Evolutionary conservation across 2,888 invertebrate species (phyloP), one percentile per base, ranked within the genome.

Genomic region (Gandaritis pyraliata): DNA sequence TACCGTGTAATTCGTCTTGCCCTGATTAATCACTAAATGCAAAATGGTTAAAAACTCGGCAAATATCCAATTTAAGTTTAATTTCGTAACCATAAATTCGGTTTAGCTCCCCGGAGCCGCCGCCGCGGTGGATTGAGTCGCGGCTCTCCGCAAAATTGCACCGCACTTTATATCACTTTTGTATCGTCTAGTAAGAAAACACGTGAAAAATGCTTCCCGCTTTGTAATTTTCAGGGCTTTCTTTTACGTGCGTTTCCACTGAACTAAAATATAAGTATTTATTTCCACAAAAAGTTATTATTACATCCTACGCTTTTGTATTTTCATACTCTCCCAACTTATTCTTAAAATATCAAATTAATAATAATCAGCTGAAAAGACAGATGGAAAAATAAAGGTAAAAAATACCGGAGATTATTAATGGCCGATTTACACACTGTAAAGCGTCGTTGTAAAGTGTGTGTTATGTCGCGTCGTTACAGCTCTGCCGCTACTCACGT

Each of bases 61-160:
- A 78, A 71, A 86, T 83, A 87, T 87, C 85, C 88, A 89, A 90
- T 92, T 90, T 90, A 85, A 86, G 85, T 89, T 89, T 88, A 90
- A 90, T 90, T 90, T 91, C 87, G 83, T 81, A 85, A 87, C 81
- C 88, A 87, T 87, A 89, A 91, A 90, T 89, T 90, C 81, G 81
- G 87, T 91, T 91, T 88, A 86, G 87, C 87, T 87, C 85, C 86
- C 86, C 84, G 82, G 82, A 80, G 85, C 82, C 84, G 74, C 72
- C 41, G 75, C 73, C 79, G 82, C 49, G 47, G 11, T 8, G 41
- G 83, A 84, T 85, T 83, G 87, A 85, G 83, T 78, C 80, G 74
- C 74, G 81, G 80, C 80, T 83, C 80, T 75, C 82, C 77, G 80
- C 79, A 76, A 89, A 87, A 90, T 90, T 89, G 88, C 87, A 87